Evolutionary conservation across 1,140 invertebrate species (phyloP).

Genomic region (Asbolus verrucosus): DNA sequence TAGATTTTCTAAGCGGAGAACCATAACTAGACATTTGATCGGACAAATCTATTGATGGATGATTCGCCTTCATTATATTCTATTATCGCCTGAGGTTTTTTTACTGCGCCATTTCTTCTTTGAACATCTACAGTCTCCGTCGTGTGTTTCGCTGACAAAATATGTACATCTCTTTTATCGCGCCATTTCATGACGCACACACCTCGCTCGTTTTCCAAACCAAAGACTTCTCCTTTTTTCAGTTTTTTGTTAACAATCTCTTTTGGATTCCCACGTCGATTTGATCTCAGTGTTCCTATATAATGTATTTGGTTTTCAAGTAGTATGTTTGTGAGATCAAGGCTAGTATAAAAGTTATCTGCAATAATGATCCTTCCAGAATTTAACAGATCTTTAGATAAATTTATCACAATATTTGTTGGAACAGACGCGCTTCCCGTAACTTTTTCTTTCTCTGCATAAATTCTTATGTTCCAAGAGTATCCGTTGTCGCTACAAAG

Average conservation of each 20-base stretch:
- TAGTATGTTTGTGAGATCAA: constrained; percentile 55
- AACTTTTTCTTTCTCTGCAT: constrained; percentile 32
- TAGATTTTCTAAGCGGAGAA: background rate
- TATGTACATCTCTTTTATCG: constrained; percentile 61
- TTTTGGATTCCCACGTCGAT: constrained; percentile 51
- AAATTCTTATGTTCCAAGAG: constrained; percentile 13
- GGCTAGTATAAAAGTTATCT: constrained; percentile 57
- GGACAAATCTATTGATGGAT: constrained; percentile 63
- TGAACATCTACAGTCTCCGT: constrained; percentile 54
- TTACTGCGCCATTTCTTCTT: constrained; percentile 50
- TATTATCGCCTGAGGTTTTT: constrained; percentile 60
- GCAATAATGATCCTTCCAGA: constrained; percentile 45
- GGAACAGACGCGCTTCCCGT: background rate
- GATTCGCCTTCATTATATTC: constrained; percentile 63
- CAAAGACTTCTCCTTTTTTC: constrained; percentile 56
- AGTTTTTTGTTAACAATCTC: constrained; percentile 55
- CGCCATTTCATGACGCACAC: constrained; percentile 63
- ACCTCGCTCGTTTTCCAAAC: constrained; percentile 59
- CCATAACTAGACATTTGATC: constrained; percentile 58
- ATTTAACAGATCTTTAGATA: background rate
- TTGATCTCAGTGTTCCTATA: constrained; percentile 53
- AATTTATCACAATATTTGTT: background rate
- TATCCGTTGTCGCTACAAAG: constrained; percentile 9
- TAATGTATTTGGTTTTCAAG: constrained; percentile 51
- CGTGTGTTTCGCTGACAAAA: constrained; percentile 60